Evolutionary conservation across 2,113 vertebrate species (phyloP), one percentile per base, ranked within the genome.

Genomic region (Pantherophis guttatus): DNA sequence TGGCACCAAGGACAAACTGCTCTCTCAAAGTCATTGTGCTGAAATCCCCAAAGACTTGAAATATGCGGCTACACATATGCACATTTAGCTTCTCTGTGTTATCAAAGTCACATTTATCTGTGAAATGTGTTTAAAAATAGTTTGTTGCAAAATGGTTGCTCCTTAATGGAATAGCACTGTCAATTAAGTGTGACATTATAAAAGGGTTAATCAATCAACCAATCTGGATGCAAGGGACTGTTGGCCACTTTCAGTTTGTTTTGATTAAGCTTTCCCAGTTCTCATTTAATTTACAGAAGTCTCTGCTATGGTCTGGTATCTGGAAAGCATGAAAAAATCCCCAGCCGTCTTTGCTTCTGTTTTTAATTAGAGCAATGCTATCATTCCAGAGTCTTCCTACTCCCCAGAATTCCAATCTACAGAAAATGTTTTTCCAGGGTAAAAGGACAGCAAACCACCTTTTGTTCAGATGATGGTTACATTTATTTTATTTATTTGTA

Each of bases 281-380:
- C 17, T 44, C 17, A 75, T 70, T 75, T 8, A n/a, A 85, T 50
- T 57, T 58, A 21, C 5, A n/a, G 21, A 50, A 39, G 53, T n/a
- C 19, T 85, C 33, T 50, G 53, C 39, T 65, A 17, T 50, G 57
- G 87, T 26, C 53, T 48, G 65, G 52, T 89, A 24, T 50, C 24
- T 50, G 48, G 29, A 70, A n/a, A 15, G 53, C 50, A 92, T 58
- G 54, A 52, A 89, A 58, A 26, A 24, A 29, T 8, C 52, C 15
- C 24, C 0, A 10, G 4, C 23, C 1, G 3, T 23, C 53, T 75
- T 48, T 33, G 92, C n/a, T 89, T 57, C 65, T 89, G 87, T 81
- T 92, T 54, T 89, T 48, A 57, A 92, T 89, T 89, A 89, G 57
- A 92, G 62, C 1, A 54, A 89, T 58, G 62, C 24, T 92, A 92